phyloP scores from a whole-genome alignment of 2,113 vertebrate genomes.

The Desmodus rotundus region DNA sequence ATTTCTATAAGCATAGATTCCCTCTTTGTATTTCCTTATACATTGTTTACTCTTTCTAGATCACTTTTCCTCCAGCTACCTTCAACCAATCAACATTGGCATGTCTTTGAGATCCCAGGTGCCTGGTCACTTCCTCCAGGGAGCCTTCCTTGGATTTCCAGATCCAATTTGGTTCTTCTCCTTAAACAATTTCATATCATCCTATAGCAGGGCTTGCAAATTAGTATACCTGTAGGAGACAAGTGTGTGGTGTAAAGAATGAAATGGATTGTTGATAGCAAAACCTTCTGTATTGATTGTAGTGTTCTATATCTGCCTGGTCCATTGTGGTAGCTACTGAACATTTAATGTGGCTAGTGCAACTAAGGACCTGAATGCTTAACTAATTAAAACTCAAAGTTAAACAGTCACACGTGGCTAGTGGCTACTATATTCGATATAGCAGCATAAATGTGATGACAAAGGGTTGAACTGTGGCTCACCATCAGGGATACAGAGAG shows the following conservation, averaged over 20 bases:
- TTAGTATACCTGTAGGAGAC: neutral
- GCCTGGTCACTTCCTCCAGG: neutral
- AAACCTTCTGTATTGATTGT: neutral
- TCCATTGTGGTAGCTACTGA: neutral
- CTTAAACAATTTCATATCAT: neutral
- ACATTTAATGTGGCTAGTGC: neutral
- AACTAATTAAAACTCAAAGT: neutral
- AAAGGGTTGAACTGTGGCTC: neutral
- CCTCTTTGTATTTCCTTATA: neutral
- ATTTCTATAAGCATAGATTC: neutral
- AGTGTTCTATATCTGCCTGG: neutral
- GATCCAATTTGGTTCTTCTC: neutral
- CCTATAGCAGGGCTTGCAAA: neutral
- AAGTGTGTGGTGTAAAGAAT: neutral
- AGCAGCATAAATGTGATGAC: neutral
- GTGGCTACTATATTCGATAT: neutral
- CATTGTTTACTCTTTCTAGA: neutral
- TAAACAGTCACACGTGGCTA: neutral
- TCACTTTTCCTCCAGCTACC: neutral
- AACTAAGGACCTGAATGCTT: neutral
- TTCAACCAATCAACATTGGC: neutral
- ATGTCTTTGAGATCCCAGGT: neutral
- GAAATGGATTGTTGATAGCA: neutral
- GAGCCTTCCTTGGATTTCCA: neutral
- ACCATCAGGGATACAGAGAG: neutral